Conservation (phyloP, 1,140 invertebrate species). For the Drosophila leontia region DNA sequence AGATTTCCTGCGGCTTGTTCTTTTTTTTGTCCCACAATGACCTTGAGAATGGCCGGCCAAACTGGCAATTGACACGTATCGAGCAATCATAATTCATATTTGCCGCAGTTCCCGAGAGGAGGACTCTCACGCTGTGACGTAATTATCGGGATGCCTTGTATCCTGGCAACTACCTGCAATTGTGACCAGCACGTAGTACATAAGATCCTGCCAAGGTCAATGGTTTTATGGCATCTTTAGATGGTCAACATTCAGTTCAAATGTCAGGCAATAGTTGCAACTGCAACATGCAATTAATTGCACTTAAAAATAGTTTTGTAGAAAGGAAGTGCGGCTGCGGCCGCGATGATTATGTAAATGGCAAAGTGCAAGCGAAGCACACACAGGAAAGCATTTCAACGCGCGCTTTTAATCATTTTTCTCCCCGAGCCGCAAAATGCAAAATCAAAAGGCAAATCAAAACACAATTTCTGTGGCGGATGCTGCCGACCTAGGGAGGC, state of each 20-base stretch:
- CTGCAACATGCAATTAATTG: conserved; percentile 67
- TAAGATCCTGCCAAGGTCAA: conserved; percentile 58
- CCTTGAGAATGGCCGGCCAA: conserved; percentile 62
- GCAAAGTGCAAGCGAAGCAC: conserved; percentile 39
- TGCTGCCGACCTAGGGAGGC: conserved; percentile 22
- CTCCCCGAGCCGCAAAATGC: conserved; percentile 46
- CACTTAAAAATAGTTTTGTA: conserved; percentile 49
- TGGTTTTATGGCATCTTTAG: conserved; percentile 23
- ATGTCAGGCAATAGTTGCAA: conserved; percentile 45
- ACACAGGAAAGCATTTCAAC: conserved; percentile 76
- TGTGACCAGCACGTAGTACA: conserved; percentile 66
- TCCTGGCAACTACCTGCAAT: conserved; percentile 61
- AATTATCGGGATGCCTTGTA: conserved; percentile 59
- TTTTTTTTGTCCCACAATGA: conserved; percentile 72
- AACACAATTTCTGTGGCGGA: conserved; percentile 44
- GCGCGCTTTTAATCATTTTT: conserved; percentile 79
- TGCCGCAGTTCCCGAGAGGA: conserved; percentile 36
- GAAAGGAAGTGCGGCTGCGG: conserved; percentile 26
- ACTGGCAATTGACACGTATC: conserved; percentile 75
- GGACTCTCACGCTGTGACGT: conserved; percentile 57
- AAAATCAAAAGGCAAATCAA: conserved; percentile 74
- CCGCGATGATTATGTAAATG: conserved; percentile 55
- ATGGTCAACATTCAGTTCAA: conserved; percentile 18
- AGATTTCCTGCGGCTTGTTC: conserved; percentile 14
- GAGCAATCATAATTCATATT: conserved; percentile 80